phyloP scores from a whole-genome alignment of 1,140 invertebrate genomes.

The Meloidogyne floridensis region DNA sequence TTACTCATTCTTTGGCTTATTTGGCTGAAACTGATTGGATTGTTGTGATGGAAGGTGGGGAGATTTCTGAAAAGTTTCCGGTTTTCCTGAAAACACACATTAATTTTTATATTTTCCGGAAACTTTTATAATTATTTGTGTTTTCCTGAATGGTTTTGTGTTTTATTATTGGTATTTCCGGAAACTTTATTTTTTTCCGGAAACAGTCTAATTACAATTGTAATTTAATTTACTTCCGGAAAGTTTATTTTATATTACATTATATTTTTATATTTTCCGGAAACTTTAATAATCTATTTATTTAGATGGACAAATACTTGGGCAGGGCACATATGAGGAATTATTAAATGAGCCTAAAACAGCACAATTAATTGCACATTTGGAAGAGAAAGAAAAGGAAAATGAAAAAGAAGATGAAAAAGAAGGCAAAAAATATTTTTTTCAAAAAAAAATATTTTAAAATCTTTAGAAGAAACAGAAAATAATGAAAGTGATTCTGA shows the following conservation, averaged over 20 bases:
- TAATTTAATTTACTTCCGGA: too few species aligned
- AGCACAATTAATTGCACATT: conserved; percentile 25
- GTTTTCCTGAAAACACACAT: background rate
- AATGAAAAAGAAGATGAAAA: background rate
- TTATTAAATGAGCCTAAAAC: conserved; percentile 43
- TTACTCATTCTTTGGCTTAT: conserved; percentile 61
- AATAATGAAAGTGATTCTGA: background rate
- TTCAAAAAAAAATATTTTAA: background rate
- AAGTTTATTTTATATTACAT: too few species aligned
- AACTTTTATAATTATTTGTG: too few species aligned
- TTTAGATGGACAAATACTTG: conserved; percentile 55
- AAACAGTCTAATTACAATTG: too few species aligned
- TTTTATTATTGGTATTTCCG: too few species aligned
- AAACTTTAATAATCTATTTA: background rate
- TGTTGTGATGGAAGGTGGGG: conserved; percentile 38
- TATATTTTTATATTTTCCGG: background rate
- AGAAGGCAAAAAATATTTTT: background rate
- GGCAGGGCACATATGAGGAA: conserved; percentile 55
- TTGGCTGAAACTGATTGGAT: conserved; percentile 56
- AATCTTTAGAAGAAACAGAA: background rate
- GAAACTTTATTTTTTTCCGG: too few species aligned
- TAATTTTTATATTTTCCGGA: too few species aligned
- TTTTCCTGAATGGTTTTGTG: too few species aligned
- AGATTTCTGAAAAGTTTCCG: background rate
- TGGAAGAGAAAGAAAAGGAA: background rate